Percentiles rank a stretch among this genome's conserved stretches.
phyloP scores from a whole-genome alignment of 2,113 vertebrate species.

The Hyla sarda region DNA sequence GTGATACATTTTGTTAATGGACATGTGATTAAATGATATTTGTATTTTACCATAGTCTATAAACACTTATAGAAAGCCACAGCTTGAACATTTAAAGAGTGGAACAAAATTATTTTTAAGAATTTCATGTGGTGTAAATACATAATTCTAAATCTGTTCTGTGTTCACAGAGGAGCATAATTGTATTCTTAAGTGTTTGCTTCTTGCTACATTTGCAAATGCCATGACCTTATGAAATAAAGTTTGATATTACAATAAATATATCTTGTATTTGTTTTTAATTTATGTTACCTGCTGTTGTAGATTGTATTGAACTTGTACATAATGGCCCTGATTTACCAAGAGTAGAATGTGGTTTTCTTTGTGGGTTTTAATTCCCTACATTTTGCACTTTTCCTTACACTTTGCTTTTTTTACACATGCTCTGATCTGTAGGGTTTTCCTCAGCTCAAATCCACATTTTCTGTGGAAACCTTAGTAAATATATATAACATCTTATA shows the following conservation, averaged over 20 bases:
- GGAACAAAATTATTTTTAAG: neutral
- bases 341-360: too few species aligned
- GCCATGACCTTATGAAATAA: neutral
- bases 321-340: too few species aligned
- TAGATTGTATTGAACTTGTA: neutral
- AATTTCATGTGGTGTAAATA: conserved; percentile 17
- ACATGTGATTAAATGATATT: neutral
- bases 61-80: neutral
- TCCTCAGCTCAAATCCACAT: too few species aligned
- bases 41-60: neutral
- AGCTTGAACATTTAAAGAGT: conserved; percentile 1
- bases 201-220: conserved; percentile 3
- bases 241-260: neutral
- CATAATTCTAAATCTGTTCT: neutral
- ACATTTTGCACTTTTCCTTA: too few species aligned
- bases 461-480: too few species aligned
- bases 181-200: neutral
- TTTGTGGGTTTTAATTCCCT: too few species aligned
- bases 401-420: too few species aligned
- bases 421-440: too few species aligned
- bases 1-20: neutral
- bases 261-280: neutral
- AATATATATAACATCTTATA: too few species aligned
- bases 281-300: neutral
- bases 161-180: neutral